These are phyloP conservation scores for Mormyrops attenuatus DNA, from an alignment of 2,797 vertebrate species.

Conservation along the genomic window DNA sequence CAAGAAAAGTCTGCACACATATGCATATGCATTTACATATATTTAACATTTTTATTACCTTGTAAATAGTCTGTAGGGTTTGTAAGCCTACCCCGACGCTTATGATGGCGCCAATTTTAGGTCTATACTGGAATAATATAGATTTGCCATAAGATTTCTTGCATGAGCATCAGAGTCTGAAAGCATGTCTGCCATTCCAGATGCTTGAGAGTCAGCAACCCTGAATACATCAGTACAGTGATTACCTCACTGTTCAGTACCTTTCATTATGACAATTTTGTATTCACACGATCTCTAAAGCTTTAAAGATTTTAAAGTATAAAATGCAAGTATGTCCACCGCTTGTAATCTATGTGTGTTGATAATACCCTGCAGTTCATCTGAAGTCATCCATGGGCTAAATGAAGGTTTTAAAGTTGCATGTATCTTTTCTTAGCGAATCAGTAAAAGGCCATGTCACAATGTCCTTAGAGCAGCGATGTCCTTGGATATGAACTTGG, in stretches of 20 bases:
- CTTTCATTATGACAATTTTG: background rate
- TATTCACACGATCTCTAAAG: background rate
- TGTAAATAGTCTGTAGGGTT: background rate
- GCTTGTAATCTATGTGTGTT: background rate
- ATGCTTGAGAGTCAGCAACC: background rate
- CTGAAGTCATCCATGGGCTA: background rate
- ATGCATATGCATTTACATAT: background rate
- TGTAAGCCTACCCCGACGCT: background rate
- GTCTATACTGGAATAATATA: background rate
- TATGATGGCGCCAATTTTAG: background rate
- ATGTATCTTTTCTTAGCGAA: background rate
- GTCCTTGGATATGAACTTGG: background rate
- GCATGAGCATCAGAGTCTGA: background rate
- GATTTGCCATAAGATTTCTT: background rate
- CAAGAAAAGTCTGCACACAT: background rate
- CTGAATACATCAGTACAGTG: background rate
- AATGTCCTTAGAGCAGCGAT: background rate
- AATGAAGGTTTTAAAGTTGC: background rate
- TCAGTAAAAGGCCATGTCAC: background rate
- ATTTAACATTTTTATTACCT: background rate
- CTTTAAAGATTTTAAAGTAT: background rate
- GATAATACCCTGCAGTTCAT: background rate
- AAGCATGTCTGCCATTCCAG: background rate
- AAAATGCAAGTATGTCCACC: background rate
- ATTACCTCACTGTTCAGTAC: background rate